phyloP scores from a whole-genome alignment of 1,140 invertebrate species.

The Brachionus paranguensis region DNA sequence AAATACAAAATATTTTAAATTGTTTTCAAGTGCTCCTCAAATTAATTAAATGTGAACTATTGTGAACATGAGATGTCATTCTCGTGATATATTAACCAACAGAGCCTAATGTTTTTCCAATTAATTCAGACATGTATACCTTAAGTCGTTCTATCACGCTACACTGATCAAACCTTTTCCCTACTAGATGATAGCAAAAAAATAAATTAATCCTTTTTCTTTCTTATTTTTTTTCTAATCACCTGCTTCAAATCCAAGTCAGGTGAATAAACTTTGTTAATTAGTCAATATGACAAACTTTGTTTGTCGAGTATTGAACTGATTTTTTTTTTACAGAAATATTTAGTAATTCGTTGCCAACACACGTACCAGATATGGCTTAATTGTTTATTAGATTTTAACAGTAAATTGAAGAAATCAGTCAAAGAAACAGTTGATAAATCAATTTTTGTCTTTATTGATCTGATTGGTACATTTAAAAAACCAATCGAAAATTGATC shows the following conservation, averaged over 20 bases:
- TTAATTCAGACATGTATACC: not conserved
- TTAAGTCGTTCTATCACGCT: not conserved
- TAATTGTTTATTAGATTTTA: not conserved
- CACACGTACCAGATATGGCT: not conserved
- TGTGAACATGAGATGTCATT: not conserved
- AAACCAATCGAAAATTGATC: not conserved
- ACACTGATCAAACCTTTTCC: not conserved
- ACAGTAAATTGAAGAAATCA: not conserved
- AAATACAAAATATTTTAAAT: not conserved
- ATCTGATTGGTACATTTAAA: not conserved
- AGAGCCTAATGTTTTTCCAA: not conserved
- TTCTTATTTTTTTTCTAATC: not conserved
- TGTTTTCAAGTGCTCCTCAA: not conserved
- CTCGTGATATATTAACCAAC: not conserved
- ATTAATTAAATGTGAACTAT: not conserved
- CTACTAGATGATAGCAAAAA: not conserved
- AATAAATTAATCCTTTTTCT: not conserved
- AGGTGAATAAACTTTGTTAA: not conserved
- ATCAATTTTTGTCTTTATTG: not conserved
- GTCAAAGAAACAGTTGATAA: not conserved
- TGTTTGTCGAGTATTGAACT: not conserved
- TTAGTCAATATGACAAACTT: not conserved
- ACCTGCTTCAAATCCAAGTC: not conserved
- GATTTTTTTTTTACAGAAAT: not conserved
- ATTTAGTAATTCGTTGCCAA: not conserved